These are phyloP conservation scores for Vanessa cardui DNA, from an alignment of 2,888 invertebrate species.

Conservation along the genomic window DNA sequence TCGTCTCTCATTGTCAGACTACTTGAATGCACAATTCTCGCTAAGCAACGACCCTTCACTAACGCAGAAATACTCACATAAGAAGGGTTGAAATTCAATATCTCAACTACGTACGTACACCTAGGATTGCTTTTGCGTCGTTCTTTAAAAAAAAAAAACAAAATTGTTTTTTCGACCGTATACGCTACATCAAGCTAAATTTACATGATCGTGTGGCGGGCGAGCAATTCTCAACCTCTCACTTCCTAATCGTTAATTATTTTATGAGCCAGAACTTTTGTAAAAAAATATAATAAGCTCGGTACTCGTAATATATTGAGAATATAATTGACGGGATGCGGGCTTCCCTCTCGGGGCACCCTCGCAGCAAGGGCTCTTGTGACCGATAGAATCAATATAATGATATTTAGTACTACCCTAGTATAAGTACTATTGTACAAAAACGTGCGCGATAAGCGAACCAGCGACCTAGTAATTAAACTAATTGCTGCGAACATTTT, in stretches of 20 bases:
- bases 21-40: slow-evolving; percentile 24
- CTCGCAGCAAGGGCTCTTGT: not conserved
- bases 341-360: slow-evolving; percentile 10
- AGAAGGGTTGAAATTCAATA: slow-evolving; percentile 25
- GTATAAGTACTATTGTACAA: slow-evolving; percentile 3
- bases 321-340: slow-evolving; percentile 21
- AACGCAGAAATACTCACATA: slow-evolving; percentile 18
- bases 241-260: no score
- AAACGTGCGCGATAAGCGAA: slow-evolving; percentile 6
- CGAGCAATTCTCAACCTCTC: no score
- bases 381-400: not conserved
- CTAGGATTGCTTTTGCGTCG: no score
- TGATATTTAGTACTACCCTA: not conserved
- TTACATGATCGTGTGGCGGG: no score
- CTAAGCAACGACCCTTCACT: slow-evolving; percentile 10
- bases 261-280: not conserved
- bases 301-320: not conserved
- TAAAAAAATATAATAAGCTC: slow-evolving; percentile 9
- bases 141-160: no score
- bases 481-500: not conserved
- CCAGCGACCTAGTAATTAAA: not conserved
- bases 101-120: not conserved
- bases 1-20: slow-evolving; percentile 14
- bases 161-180: no score
- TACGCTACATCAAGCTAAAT: no score